A percentile compares a stretch with the other conserved stretches of the same genome.
Evolutionary conservation across 2,797 vertebrate genomes (phyloP).

Genomic region (Eospalax fontanierii): DNA sequence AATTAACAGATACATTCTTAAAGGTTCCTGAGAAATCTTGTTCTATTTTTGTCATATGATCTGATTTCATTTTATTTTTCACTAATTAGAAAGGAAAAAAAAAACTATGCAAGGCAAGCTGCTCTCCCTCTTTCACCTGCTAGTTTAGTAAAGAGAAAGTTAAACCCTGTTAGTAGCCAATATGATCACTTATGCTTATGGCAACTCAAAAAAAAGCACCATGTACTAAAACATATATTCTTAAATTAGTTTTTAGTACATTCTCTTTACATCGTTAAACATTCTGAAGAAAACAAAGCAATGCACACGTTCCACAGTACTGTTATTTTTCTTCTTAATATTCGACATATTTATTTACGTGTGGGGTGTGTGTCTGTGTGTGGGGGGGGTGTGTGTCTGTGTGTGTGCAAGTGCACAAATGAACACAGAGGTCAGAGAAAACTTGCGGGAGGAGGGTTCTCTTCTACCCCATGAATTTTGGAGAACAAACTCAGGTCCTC

Average conservation of each 20-base stretch:
- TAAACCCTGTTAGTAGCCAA: neutral
- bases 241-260: constrained; percentile 40
- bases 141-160: neutral
- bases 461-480: neutral
- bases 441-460: neutral
- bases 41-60: constrained; percentile 16
- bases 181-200: constrained; percentile 5
- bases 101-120: neutral
- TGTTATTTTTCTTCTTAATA: neutral
- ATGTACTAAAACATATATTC: neutral
- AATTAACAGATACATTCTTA: neutral
- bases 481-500: neutral
- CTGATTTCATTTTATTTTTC: constrained; percentile 57
- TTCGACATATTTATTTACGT: neutral
- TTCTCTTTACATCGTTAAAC: constrained; percentile 35
- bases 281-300: constrained; percentile 60
- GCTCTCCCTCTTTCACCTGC: neutral
- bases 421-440: neutral
- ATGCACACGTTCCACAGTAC: neutral
- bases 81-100: constrained; percentile 36
- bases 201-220: neutral
- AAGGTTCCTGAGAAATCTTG: constrained; percentile 48
- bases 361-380: accelerated
- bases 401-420: no score
- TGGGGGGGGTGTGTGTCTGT: accelerated